Conservation (phyloP, 2,888 invertebrate species). For the Scelioninae gen. 2 region DNA sequence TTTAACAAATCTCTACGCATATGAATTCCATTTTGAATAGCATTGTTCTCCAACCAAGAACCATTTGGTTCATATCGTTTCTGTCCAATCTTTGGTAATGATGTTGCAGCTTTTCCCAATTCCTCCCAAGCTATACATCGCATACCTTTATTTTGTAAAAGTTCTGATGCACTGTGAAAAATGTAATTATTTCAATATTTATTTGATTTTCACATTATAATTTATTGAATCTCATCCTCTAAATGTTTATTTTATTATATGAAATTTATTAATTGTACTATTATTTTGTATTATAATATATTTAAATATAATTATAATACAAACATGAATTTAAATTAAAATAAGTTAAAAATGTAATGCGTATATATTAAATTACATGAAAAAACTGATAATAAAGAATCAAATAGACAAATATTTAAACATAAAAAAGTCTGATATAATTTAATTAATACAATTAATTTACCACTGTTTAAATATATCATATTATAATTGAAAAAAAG, state of each 20-base stretch:
- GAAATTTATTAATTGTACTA: no score
- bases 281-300: slow-evolving; percentile 1
- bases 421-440: no score
- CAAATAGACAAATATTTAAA: no score
- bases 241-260: slow-evolving; percentile 2
- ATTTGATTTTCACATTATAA: no score
- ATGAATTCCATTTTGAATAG: slow-evolving; percentile 78
- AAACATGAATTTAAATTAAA: not conserved
- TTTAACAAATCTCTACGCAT: slow-evolving; percentile 77
- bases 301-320: not conserved
- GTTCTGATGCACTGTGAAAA: slow-evolving; percentile 67
- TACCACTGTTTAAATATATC: no score
- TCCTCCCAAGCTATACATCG: slow-evolving; percentile 67
- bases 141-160: slow-evolving; percentile 70
- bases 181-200: slow-evolving; percentile 7
- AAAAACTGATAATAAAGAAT: no score
- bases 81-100: slow-evolving; percentile 77
- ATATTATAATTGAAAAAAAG: no score
- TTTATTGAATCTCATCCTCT: not conserved
- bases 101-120: slow-evolving; percentile 74
- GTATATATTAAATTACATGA: no score
- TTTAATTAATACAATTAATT: no score
- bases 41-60: slow-evolving; percentile 79
- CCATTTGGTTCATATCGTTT: slow-evolving; percentile 78
- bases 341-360: no score